Base-by-base conservation (phyloP, 2,113 vertebrate species). In the Oenanthe oenanthe region DNA sequence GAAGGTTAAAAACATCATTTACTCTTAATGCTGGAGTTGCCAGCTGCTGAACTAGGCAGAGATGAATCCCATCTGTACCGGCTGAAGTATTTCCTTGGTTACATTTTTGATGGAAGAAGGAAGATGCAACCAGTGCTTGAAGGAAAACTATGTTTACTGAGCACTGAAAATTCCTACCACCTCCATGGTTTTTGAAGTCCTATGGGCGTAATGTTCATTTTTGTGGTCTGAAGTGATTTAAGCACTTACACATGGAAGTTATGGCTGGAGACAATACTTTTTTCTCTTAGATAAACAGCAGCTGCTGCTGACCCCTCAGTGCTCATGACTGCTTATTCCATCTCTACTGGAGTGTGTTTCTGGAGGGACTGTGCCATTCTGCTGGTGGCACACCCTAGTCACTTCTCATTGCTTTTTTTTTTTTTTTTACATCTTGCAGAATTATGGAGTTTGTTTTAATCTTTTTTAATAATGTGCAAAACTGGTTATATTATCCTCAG, bases 241-340 rank as follows among this genome's bases (percentile, higher is more conserved):
- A 96, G 75, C 88, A 77, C 78, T 96, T 88, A 60, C 85, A 94
- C 22, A 28, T 92, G 92, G 72, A 90, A 84, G 40, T 88, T 74
- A 81, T 43, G 79, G 78, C 71, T 88, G 18, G 56, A 88, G 54
- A 85, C 43, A 60, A 4, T 48, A 6, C 51, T 79, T 76, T 25
- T 82, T 92, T 80, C 36, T 82, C 2, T 68, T 71, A 72, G 77
- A 51, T 73, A 83, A 77, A 73, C 53, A 83, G 53, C 73, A 87
- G 47, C 78, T 80, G 90, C 63, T 93, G 56, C 56, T 88, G 92
- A 83, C 63, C 85, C 66, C 38, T 89, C 34, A 5, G 15, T 70
- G 51, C 51, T 93, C 85, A 48, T 0, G 0, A 45, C 70, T 78
- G 9, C 34, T 58, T 51, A n/a, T 19, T 91, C 48, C 76, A 51